Evolutionary conservation across 2,797 vertebrate species (phyloP), one percentile per base, ranked within the genome.

Genomic region (Artibeus lituratus): DNA sequence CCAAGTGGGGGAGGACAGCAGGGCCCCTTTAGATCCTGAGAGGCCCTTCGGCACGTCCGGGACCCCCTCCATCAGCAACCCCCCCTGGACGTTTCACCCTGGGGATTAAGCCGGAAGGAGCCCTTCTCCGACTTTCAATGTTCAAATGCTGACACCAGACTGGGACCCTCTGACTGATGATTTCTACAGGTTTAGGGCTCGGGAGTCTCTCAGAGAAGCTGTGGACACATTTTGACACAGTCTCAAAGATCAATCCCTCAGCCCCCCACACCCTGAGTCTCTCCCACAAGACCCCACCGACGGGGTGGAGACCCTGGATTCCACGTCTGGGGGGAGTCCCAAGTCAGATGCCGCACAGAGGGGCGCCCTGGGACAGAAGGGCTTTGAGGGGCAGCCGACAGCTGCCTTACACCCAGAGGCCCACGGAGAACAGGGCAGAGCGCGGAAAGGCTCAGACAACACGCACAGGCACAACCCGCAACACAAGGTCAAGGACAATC

Each of bases 11-110:
- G n/a, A n/a, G n/a, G n/a, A 37, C 19, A 49, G 47, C 32, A n/a
- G 65, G n/a, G 37, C 35, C 26, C 24, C 18, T 0, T 2, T 2
- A 44, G n/a, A 35, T 2, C 12, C 15, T 21, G 53, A 59, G 21
- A 3, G 22, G 24, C 10, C 7, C 29, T n/a, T 39, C 26, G 12
- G 4, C 11, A 42, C 7, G 3, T 4, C 0, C 15, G 49, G 3
- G 67, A 51, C 10, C 59, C 8, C 8, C 3, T 51, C 55, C 32
- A 39, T 2, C 59, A n/a, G 35, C 14, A 37, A 44, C 6, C 77
- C 73, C 69, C 19, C 2, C 21, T 35, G 1, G 3, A 49, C 72
- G 44, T 11, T 76, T 35, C n/a, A 14, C 0, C n/a, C 77, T 59
- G 9, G 8, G 3, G 22, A n/a, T 19, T 4, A 32, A 92, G 73